Evolutionary conservation across 2,113 vertebrate genomes (phyloP).

Genomic region (Gymnocephalus cernua): DNA sequence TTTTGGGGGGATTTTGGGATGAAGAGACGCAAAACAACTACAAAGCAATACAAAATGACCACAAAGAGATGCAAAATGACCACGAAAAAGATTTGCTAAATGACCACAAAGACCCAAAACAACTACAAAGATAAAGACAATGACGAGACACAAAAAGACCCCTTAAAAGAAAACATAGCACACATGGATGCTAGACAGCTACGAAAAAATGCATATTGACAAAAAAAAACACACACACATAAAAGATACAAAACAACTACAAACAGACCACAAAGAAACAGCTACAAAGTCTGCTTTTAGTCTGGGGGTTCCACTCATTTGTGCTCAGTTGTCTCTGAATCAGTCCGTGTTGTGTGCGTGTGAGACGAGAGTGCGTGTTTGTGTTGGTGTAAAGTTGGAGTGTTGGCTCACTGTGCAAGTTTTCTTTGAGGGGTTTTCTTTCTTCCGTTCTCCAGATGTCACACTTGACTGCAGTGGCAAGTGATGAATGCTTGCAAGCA

Average conservation of each 20-base stretch:
- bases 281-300: too few species aligned
- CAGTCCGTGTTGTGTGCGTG: too few species aligned
- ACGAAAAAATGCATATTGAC: too few species aligned
- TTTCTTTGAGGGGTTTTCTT: conserved; percentile 32
- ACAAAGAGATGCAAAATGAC: background rate
- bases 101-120: background rate
- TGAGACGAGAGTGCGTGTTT: background rate
- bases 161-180: background rate
- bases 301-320: too few species aligned
- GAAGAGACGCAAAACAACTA: background rate
- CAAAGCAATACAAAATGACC: background rate
- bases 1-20: too few species aligned
- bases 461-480: conserved; percentile 41
- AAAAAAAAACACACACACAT: too few species aligned
- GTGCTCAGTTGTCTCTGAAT: too few species aligned
- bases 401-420: conserved; percentile 18
- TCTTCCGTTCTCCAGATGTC: conserved; percentile 61
- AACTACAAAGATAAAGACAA: background rate
- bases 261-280: too few species aligned
- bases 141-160: background rate
- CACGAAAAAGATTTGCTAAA: background rate
- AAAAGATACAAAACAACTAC: too few species aligned
- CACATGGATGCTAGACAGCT: too few species aligned
- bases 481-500: conserved; percentile 7
- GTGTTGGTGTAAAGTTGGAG: conserved; percentile 23